Evolutionary conservation across 2,113 vertebrate species (phyloP).

Genomic region (Dissostichus mawsoni): DNA sequence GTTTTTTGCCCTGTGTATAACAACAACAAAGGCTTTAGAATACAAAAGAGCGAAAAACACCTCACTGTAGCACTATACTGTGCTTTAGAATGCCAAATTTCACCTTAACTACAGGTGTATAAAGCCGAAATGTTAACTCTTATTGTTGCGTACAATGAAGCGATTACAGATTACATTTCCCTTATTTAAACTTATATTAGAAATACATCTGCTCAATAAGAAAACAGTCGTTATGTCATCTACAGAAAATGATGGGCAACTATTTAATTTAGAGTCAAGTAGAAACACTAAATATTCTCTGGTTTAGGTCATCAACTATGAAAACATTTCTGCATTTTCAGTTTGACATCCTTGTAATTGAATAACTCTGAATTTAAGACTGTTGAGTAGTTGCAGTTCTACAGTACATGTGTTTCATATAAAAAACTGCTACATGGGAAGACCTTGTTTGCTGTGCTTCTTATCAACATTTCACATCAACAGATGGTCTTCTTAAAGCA

Average conservation of each 20-base stretch:
- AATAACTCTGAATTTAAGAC: neutral
- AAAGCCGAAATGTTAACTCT: neutral
- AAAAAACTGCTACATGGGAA: neutral
- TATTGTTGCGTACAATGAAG: too few relatives aligned
- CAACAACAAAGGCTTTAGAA: slow-evolving; percentile 63
- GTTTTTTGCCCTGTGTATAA: slow-evolving; percentile 57
- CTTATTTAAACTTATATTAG: too few relatives aligned
- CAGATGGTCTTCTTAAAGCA: slow-evolving; percentile 44
- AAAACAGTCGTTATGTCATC: neutral
- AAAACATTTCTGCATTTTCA: neutral
- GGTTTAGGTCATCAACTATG: neutral
- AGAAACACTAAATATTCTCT: neutral
- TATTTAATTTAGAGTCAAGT: neutral
- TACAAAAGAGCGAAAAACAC: slow-evolving; percentile 53
- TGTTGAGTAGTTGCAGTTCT: neutral
- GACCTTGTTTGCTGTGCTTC: slow-evolving; percentile 12
- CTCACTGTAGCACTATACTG: slow-evolving; percentile 9
- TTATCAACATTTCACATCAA: slow-evolving; percentile 4
- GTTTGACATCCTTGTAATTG: neutral
- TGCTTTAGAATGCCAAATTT: neutral
- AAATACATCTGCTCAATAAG: too few relatives aligned
- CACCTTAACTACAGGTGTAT: neutral
- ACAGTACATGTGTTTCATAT: neutral
- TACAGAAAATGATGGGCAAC: neutral
- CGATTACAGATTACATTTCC: too few relatives aligned